phyloP scores from a whole-genome alignment of 2,797 vertebrate species.

The Hirundo rustica region DNA sequence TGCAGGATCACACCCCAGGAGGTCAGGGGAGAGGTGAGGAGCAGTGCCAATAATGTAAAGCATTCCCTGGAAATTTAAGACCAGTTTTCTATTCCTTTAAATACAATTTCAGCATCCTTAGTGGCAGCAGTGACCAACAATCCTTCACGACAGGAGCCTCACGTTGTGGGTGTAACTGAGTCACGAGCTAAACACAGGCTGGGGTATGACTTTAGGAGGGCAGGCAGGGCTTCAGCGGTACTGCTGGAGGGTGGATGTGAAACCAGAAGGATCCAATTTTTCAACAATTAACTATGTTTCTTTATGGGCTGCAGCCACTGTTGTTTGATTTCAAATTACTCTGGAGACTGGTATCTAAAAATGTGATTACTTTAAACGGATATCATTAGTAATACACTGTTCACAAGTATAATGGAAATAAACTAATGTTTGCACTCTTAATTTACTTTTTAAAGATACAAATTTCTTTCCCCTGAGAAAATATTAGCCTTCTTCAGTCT shows the following conservation, averaged over 20 bases:
- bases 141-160: not conserved
- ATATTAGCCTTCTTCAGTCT: not conserved
- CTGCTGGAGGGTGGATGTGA: not conserved
- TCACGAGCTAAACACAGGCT: not conserved
- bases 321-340: not conserved
- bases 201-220: not conserved
- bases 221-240: not conserved
- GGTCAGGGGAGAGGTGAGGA: not conserved
- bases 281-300: not conserved
- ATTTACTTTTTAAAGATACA: not conserved
- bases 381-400: not conserved
- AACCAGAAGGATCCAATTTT: not conserved
- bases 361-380: not conserved
- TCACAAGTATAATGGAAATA: not conserved
- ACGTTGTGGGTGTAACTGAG: fast-evolving
- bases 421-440: not conserved
- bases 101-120: not conserved
- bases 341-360: not conserved
- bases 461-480: not conserved
- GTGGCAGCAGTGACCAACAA: not conserved
- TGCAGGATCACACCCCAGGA: fast-evolving
- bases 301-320: not conserved
- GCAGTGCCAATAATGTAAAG: not conserved
- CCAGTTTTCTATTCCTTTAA: not conserved
- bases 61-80: not conserved